phyloP scores from a whole-genome alignment of 35 echinoderm and acorn worm genomes.

The Apostichopus parvimensis region DNA sequence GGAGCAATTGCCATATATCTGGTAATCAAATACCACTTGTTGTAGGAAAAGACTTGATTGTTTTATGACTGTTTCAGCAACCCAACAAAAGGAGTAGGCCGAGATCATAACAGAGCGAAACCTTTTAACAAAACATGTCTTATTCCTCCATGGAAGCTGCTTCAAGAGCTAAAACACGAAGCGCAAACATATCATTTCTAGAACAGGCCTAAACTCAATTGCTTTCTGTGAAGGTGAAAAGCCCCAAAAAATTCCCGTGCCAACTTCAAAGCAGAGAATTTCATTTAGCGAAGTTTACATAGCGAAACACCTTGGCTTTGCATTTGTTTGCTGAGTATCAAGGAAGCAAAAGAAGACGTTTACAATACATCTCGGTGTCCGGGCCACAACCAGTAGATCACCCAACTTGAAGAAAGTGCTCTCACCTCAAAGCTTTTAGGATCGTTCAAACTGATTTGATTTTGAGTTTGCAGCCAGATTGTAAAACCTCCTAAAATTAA shows the following conservation, averaged over 20 bases:
- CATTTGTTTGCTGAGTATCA: not conserved
- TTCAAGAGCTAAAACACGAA: not conserved
- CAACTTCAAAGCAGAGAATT: not conserved
- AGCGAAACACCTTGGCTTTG: not conserved
- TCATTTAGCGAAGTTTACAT: not conserved
- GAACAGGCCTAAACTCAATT: not conserved
- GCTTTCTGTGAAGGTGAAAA: not conserved
- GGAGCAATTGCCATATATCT: too few relatives aligned
- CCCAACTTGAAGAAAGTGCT: slow-evolving; percentile 1
- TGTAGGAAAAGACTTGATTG: too few relatives aligned
- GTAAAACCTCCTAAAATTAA: too few relatives aligned
- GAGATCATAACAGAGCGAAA: too few relatives aligned
- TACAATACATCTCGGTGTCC: not conserved
- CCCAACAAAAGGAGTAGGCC: too few relatives aligned
- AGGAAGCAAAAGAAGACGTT: not conserved
- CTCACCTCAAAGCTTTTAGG: not conserved
- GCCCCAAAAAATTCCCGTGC: not conserved
- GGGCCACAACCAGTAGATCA: not conserved
- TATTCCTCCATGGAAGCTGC: too few relatives aligned
- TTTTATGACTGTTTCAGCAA: too few relatives aligned
- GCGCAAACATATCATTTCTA: not conserved
- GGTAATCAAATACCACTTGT: too few relatives aligned
- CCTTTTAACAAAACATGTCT: too few relatives aligned
- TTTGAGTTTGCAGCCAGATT: too few relatives aligned
- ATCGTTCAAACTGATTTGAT: too few relatives aligned